Evolutionary conservation across 1,140 invertebrate species (phyloP), one percentile per base, ranked within the genome.

Genomic region (Halictus rubicundus): DNA sequence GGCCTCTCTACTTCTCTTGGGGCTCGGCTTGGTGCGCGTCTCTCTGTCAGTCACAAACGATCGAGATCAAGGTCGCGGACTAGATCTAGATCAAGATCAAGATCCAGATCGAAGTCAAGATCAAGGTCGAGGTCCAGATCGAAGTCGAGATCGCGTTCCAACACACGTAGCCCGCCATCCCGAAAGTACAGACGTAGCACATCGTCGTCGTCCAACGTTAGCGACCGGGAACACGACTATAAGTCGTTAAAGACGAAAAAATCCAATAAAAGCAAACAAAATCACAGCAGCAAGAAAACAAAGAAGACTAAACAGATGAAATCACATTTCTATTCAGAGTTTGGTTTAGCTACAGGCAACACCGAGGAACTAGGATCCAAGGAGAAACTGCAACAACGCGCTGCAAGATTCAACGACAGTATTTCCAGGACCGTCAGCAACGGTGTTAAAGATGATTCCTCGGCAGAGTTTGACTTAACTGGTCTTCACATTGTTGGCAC

Each of bases 401-500:
- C 98, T 70, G 97, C 97, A 78, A 94, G 98, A 88, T 99, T 99
- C 88, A 94, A 93, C 78, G 93, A 94, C 86, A 74, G 83, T 57
- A 76, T 87, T 88, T 89, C 89, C 83, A 93, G 84, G 78, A 87
- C 80, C 69, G 75, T 78, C 76, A 88, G 88, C 85, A 94, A 92
- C 77, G 86, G 89, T 25, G 92, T 94, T 79, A 94, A 94, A 84
- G 94, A 95, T 76, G 95, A 95, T 84, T 91, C 91, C 52, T 93
- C 93, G 66, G 93, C 94, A 65, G 96, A 96, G 85, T 96, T 97
- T 93, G 97, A 97, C 93, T 95, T 96, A 92, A 95, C 95, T 83
- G 95, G 96, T 90, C 95, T 97, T 91, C 97, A 98, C 92, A 97
- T 99, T 90, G 96, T 99, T 75, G 99, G 98, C 42, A 98, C 97